These are phyloP conservation scores for Corythoichthys haematopterus DNA, from an alignment of 2,113 vertebrate species.

Conservation along the genomic window DNA sequence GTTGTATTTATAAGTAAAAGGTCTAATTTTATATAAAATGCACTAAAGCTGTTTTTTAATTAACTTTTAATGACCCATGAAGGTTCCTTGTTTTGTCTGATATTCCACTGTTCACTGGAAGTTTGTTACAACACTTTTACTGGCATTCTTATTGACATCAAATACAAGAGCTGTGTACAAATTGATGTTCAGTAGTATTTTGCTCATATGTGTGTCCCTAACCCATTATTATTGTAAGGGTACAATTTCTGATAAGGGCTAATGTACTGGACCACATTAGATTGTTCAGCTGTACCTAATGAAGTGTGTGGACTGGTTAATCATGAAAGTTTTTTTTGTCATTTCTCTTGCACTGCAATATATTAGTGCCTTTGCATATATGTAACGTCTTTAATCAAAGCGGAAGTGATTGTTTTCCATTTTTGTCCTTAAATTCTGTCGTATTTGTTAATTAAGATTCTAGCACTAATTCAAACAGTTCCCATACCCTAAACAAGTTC, in stretches of 20 bases:
- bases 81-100: background rate
- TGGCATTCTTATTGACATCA: background rate
- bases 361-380: background rate
- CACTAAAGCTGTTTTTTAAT: background rate
- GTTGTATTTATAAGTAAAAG: conserved; percentile 44
- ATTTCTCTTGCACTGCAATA: background rate
- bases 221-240: no score
- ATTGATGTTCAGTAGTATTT: background rate
- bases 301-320: background rate
- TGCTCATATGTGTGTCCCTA: background rate
- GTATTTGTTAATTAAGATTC: background rate
- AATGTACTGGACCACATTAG: background rate
- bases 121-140: background rate
- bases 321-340: background rate
- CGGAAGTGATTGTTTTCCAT: background rate
- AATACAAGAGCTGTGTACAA: background rate
- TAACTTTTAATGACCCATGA: background rate
- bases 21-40: conserved; percentile 15
- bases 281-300: background rate
- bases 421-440: background rate
- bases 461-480: conserved; percentile 21
- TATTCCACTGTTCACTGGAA: background rate
- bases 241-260: no score
- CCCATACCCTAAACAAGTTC: background rate
- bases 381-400: background rate